Percentiles rank a stretch among this genome's conserved stretches.
Conservation (phyloP, 30 jellyfish, hydroid and myxozoan genomes). For the Aurelia sp. region DNA sequence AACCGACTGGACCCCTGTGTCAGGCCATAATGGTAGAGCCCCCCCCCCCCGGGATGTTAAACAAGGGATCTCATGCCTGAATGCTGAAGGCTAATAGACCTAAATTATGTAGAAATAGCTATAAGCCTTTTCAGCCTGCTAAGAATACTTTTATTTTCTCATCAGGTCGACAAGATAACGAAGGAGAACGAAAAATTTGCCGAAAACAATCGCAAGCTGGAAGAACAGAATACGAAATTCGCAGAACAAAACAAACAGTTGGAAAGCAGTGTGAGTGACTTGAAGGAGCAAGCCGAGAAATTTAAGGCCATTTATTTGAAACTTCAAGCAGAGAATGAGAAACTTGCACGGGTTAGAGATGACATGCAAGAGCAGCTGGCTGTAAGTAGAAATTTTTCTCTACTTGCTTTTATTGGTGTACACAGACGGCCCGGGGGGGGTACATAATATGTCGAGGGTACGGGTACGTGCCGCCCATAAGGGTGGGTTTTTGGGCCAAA, state of each 20-base stretch:
- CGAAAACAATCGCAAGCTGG: slow-evolving; percentile 78
- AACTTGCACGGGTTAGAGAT: slow-evolving; percentile 88
- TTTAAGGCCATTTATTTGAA: slow-evolving; percentile 83
- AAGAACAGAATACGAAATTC: slow-evolving; percentile 80
- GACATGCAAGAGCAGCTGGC: slow-evolving; percentile 90
- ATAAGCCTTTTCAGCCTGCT: neutral
- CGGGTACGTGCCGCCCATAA: no score
- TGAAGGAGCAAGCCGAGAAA: slow-evolving; percentile 89
- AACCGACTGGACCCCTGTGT: no score
- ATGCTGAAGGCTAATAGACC: neutral
- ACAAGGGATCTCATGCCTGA: neutral
- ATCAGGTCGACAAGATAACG: slow-evolving; percentile 77
- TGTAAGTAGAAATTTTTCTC: slow-evolving; percentile 27
- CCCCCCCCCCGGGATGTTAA: no score
- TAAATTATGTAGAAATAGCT: neutral
- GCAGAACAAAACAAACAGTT: slow-evolving; percentile 81
- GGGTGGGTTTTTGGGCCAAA: no score
- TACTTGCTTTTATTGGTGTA: no score
- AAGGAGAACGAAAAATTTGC: slow-evolving; percentile 87
- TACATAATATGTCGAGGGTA: no score
- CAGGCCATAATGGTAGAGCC: no score
- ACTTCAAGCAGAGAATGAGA: slow-evolving; percentile 86
- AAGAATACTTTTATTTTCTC: neutral
- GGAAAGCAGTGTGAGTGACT: slow-evolving; percentile 74
- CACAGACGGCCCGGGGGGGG: no score